Evolutionary conservation across 1,140 invertebrate species (phyloP), one percentile per base, ranked within the genome.

Genomic region (Zophobas atratus): DNA sequence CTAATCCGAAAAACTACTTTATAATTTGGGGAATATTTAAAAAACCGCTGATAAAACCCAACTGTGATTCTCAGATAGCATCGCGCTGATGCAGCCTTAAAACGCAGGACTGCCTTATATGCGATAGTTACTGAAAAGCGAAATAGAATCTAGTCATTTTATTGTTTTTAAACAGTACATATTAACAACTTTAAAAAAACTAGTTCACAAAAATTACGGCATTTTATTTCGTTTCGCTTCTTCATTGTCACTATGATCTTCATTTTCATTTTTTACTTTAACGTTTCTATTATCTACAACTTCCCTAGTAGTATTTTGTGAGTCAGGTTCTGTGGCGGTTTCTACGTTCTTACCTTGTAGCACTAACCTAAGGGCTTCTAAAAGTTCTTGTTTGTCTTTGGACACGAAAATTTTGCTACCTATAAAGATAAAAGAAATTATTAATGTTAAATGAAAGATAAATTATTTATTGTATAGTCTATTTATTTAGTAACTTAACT

Each of bases 321-420:
- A 78, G 53, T 81, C 76, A 38, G 39, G n/a, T 75, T 76, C 38
- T 80, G 39, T 57, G 38, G 63, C 56, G 32, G 4, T 43, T 60
- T 78, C 51, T 1, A 63, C 57, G 20, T 77, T 36, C 82, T 84
- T 89, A 53, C 89, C 87, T 81, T 87, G 88, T 43, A 92, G 80
- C 41, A 89, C 91, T 84, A 89, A 88, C 81, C 90, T 88, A 76
- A 93, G 89, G n/a, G 89, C 88, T 75, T 92, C 88, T 76, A 92
- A 87, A 75, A 92, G 81, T 33, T 78, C 80, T 70, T 90, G 84
- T 3, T 89, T 86, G 4, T 90, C 89, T 77, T 90, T 90, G 43
- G 87, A 84, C 83, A 89, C 89, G 72, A 89, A 90, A 79, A 89
- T 84, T 86, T 93, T 93, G 57, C 88, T 90, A 85, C 92, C 92